Base-by-base conservation (phyloP, 2,113 vertebrate genomes). In the Ahaetulla prasina region DNA sequence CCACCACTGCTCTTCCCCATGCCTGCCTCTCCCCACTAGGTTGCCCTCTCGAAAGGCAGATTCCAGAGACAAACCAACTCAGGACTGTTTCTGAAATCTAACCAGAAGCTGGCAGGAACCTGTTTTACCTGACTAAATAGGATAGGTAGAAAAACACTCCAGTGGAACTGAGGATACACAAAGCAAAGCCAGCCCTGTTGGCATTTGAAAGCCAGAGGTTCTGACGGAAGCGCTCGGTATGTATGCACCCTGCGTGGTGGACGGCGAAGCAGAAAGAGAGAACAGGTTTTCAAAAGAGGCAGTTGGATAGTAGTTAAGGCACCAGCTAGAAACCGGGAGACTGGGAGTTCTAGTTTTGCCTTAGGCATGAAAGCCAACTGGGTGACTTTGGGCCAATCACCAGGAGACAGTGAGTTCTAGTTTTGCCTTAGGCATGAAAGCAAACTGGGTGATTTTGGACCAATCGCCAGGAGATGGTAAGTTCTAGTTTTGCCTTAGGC, bases 121-220 rank as follows among this genome's bases (percentile, higher is more conserved):
- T 89, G 92, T 85, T 89, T 50, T 47, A 85, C 92, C 87, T 49
- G 88, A 92, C 88, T 53, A 39, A 53, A 25, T 39, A 14, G 43
- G 53, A 20, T 3, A 1, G 47, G 52, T 23, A 89, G 80, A 92
- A 89, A 89, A 80, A 89, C 11, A 45, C 35, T 63, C 52, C 3
- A 57, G 3, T 2, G 10, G 87, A 84, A 63, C 6, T 6, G 50
- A n/a, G n/a, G 35, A 4, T 35, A 8, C 52, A 22, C 9, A 27
- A 53, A 10, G 14, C 7, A 8, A 50, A 3, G 25, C 43, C 4
- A 30, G 49, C 8, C 20, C 14, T 0, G 2, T 47, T n/a, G 47
- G 6, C 8, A 27, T 7, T 43, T 16, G 30, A 60, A 49, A 30
- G 45, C 45, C 4, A 87, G 91, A 27, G 45, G 16, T 25, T 5